Percentiles rank a stretch among this genome's conserved stretches.
Evolutionary conservation across 2,888 invertebrate genomes (phyloP).

Genomic region (Tholera decimalis): DNA sequence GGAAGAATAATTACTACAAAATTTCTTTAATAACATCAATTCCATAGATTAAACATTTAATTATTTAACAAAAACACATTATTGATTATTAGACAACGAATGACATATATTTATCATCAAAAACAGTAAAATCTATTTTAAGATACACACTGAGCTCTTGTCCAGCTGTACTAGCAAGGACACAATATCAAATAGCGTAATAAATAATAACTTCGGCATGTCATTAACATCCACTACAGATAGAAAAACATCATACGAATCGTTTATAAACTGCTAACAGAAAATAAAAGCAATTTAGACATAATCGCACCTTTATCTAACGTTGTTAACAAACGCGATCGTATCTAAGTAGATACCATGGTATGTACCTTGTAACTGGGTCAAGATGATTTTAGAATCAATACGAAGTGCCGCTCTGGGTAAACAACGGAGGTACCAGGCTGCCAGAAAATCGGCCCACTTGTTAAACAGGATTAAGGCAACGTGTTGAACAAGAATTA

Average conservation of each 20-base stretch:
- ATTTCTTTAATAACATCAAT: no score
- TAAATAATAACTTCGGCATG: not conserved
- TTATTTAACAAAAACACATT: no score
- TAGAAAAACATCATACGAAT: slow-evolving; percentile 12
- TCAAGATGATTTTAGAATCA: slow-evolving; percentile 75
- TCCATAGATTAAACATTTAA: no score
- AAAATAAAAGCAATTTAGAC: slow-evolving; percentile 48
- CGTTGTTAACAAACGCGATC: slow-evolving; percentile 35
- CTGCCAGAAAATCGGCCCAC: slow-evolving; percentile 35
- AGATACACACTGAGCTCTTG: not conserved
- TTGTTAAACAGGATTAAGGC: slow-evolving; percentile 21
- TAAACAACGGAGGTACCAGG: slow-evolving; percentile 26
- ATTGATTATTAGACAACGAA: no score
- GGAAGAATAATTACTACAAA: no score
- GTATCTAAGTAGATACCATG: slow-evolving; percentile 43
- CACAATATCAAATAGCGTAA: slow-evolving; percentile 7
- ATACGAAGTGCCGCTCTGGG: slow-evolving; percentile 64
- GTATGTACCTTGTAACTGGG: slow-evolving; percentile 48
- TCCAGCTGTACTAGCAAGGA: slow-evolving; percentile 11
- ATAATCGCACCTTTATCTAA: slow-evolving; percentile 41
- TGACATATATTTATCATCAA: slow-evolving; percentile 7
- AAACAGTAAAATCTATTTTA: not conserved
- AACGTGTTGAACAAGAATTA: slow-evolving; percentile 1
- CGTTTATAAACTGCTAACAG: slow-evolving; percentile 8
- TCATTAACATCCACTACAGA: slow-evolving; percentile 24